A percentile compares a stretch with the other conserved stretches of the same genome.
Evolutionary conservation across 2,113 vertebrate species (phyloP).

Genomic region (Etia nguti): DNA sequence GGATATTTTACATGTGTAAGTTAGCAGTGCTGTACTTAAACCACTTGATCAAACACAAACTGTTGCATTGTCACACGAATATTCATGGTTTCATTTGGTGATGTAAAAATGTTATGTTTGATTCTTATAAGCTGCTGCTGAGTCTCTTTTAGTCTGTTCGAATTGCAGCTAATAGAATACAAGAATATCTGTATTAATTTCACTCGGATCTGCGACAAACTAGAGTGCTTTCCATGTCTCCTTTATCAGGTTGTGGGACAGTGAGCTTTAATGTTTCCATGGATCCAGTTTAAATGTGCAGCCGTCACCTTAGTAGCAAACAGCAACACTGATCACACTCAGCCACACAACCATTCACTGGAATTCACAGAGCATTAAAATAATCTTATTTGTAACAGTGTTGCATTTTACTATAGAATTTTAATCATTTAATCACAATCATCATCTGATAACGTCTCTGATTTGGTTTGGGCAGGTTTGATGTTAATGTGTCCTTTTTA

Average conservation of each 20-base stretch:
- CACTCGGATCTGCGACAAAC: not conserved
- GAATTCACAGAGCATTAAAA: not conserved
- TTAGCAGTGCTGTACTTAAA: not conserved
- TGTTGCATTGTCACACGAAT: rapidly evolving
- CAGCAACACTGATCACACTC: not conserved
- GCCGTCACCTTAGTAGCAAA: not conserved
- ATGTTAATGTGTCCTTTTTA: not conserved
- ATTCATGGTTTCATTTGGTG: too few species aligned
- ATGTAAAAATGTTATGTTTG: not conserved
- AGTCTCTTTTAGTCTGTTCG: not conserved
- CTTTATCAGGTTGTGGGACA: not conserved
- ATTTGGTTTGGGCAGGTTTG: not conserved
- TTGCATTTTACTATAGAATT: not conserved
- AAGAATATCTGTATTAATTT: not conserved
- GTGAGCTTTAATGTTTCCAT: not conserved
- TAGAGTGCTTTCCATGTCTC: not conserved
- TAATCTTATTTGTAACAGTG: not conserved
- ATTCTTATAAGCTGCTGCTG: not conserved
- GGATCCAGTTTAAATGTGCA: not conserved
- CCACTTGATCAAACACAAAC: not conserved
- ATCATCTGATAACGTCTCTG: not conserved
- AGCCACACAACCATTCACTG: not conserved
- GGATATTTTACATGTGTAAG: not conserved
- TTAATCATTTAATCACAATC: rapidly evolving
- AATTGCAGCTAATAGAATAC: not conserved